These are phyloP conservation scores for Onthophagus taurus DNA, from an alignment of 1,140 invertebrate genomes.

Conservation along the genomic window DNA sequence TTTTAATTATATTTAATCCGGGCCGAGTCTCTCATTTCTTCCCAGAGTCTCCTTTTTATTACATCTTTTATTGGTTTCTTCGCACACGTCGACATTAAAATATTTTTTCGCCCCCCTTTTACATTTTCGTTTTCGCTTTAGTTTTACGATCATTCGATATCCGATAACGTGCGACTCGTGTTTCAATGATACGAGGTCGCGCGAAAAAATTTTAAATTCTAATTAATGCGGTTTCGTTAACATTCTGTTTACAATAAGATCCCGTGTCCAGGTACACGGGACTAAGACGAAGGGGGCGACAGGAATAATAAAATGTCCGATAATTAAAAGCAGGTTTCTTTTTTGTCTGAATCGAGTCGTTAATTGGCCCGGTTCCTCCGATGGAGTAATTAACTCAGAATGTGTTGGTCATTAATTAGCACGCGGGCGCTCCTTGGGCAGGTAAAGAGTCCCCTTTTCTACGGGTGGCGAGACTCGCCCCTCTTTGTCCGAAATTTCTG, in stretches of 20 bases:
- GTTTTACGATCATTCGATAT: too few relatives aligned
- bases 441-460: neutral
- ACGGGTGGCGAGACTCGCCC: slow-evolving; percentile 23
- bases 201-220: slow-evolving; percentile 23
- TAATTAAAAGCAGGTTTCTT: slow-evolving; percentile 31
- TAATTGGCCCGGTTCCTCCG: slow-evolving; percentile 27
- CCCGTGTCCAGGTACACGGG: slow-evolving; percentile 14
- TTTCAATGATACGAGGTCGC: too few relatives aligned
- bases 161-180: too few relatives aligned
- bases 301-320: slow-evolving; percentile 28
- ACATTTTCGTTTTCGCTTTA: too few relatives aligned
- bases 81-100: too few relatives aligned
- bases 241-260: slow-evolving; percentile 32
- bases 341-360: slow-evolving; percentile 22
- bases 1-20: too few relatives aligned
- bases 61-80: too few relatives aligned
- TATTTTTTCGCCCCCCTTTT: too few relatives aligned
- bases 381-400: slow-evolving; percentile 32
- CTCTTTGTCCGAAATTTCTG: slow-evolving; percentile 24
- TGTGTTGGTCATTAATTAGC: slow-evolving; percentile 33
- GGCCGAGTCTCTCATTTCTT: too few relatives aligned
- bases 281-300: slow-evolving; percentile 9
- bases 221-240: slow-evolving; percentile 28
- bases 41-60: too few relatives aligned
- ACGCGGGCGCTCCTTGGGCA: slow-evolving; percentile 3